Evolutionary conservation across 2,113 vertebrate species (phyloP).

Genomic region (Vanacampus margaritifer): DNA sequence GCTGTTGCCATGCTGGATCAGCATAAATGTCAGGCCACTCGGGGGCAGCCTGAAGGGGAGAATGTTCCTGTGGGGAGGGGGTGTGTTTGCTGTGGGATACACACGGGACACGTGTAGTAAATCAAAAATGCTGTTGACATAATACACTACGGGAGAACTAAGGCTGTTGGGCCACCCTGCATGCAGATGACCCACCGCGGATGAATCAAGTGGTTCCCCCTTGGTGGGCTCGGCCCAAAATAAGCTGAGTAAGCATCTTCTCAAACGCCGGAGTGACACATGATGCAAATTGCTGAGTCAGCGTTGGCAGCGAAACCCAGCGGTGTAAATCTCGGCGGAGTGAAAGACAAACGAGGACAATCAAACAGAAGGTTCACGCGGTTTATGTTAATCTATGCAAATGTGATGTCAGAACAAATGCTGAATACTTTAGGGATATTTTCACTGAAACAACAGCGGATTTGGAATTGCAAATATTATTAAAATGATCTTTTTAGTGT

Average conservation of each 20-base stretch:
- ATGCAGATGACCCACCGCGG: conserved; percentile 42
- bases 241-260: conserved; percentile 44
- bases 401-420: not conserved
- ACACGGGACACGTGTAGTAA: not conserved
- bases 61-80: not conserved
- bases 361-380: conserved; percentile 12
- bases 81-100: conserved; percentile 13
- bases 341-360: conserved; percentile 2
- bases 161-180: too few relatives aligned
- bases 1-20: conserved; percentile 65
- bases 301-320: not conserved
- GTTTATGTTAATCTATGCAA: conserved; percentile 5
- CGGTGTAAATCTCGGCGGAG: conserved; percentile 17
- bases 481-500: too few relatives aligned
- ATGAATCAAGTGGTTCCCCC: conserved; percentile 25
- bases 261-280: conserved; percentile 10
- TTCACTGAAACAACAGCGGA: not conserved
- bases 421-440: not conserved
- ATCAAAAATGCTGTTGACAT: not conserved
- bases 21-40: conserved; percentile 63
- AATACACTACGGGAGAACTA: too few relatives aligned
- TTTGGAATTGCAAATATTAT: not conserved
- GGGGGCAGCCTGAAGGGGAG: conserved; percentile 13
- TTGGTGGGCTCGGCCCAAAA: conserved; percentile 28
- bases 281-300: conserved; percentile 36